Evolutionary conservation across 2,888 invertebrate genomes (phyloP).

Genomic region (Dryococelus australis): DNA sequence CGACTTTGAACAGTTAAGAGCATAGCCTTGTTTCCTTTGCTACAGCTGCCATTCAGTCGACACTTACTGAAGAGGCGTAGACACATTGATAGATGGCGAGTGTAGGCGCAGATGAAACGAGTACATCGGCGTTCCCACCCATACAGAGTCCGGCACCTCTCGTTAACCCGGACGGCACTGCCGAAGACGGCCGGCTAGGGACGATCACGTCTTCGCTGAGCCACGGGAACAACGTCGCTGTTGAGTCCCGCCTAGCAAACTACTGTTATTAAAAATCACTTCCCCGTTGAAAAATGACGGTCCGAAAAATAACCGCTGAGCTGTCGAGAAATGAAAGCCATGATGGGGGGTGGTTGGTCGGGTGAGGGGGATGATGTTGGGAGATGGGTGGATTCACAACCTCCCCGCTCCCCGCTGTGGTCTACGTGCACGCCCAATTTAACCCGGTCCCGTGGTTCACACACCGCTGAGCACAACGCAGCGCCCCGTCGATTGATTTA

Average conservation of each 20-base stretch:
- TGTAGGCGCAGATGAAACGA: too few species aligned
- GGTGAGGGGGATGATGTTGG: neutral
- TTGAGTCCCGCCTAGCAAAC: neutral
- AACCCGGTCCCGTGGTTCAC: neutral
- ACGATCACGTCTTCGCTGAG: neutral
- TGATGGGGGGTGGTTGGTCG: neutral
- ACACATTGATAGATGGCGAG: too few species aligned
- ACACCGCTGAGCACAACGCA: neutral
- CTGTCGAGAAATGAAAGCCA: neutral
- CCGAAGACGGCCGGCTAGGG: neutral
- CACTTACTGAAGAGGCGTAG: too few species aligned
- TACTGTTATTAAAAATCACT: slow-evolving; percentile 11
- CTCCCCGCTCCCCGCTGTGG: neutral
- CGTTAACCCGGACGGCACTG: neutral
- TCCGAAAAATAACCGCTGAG: neutral
- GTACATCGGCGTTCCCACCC: too few species aligned
- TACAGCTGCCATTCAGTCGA: too few species aligned
- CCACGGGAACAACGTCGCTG: neutral
- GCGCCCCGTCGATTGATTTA: slow-evolving; percentile 3
- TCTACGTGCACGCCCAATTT: neutral
- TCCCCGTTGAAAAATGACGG: neutral
- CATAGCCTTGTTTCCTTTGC: too few species aligned
- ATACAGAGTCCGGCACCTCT: too few species aligned
- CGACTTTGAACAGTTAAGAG: too few species aligned
- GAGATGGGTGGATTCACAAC: neutral